Conservation (phyloP, 2,113 vertebrate genomes). For the Chroicocephalus ridibundus region DNA sequence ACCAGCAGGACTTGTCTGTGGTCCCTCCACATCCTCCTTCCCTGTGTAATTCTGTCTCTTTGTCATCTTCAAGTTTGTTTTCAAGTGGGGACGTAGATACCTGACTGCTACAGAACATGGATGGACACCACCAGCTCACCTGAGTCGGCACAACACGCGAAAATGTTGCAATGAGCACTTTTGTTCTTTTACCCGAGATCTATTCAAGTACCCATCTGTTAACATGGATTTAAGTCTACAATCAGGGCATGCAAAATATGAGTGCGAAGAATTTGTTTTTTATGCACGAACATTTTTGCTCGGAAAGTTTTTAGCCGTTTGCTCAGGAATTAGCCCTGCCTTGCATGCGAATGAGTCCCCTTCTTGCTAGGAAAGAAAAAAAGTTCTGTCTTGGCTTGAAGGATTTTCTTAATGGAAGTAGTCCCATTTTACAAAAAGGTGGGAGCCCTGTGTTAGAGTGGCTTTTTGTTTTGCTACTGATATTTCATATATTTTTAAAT, state of each 20-base stretch:
- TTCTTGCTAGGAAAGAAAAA: background rate
- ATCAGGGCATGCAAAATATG: background rate
- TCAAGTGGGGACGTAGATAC: background rate
- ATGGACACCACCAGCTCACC: accelerated
- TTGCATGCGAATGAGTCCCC: background rate
- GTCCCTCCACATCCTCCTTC: background rate
- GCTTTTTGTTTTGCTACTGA: background rate
- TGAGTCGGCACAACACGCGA: no score
- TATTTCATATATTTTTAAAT: background rate
- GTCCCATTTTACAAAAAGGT: background rate
- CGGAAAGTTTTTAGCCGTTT: background rate
- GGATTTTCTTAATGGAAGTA: background rate
- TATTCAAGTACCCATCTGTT: background rate
- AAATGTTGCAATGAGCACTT: background rate
- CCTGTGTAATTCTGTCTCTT: background rate
- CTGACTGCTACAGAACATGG: background rate
- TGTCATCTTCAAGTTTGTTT: background rate
- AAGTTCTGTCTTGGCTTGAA: background rate
- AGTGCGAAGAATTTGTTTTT: background rate
- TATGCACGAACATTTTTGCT: background rate
- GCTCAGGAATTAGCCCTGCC: background rate
- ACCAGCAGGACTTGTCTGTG: background rate
- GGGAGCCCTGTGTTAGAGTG: background rate
- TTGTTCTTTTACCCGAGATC: background rate
- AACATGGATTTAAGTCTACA: background rate